Conservation (phyloP, 2,113 vertebrate genomes). For the Platycercus adscitus region DNA sequence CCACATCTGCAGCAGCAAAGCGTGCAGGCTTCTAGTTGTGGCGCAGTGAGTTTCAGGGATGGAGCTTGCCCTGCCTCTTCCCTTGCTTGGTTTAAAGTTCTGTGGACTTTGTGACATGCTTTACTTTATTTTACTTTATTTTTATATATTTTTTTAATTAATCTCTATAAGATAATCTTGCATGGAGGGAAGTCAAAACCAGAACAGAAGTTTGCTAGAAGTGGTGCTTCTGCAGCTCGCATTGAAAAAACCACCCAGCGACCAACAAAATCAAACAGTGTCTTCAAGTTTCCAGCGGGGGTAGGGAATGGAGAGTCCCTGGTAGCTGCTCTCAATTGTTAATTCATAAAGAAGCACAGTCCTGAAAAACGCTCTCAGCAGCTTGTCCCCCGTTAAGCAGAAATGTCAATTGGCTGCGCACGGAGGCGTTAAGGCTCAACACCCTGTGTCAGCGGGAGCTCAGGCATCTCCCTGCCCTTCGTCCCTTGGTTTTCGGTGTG, state of each 20-base stretch:
- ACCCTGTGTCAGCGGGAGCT: not conserved
- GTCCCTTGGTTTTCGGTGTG: not conserved
- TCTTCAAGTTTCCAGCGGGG: conserved; percentile 30
- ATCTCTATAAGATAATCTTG: not conserved
- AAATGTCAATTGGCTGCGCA: not conserved
- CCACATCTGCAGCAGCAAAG: not conserved
- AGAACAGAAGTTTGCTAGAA: conserved; percentile 38
- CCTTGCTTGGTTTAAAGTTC: not conserved
- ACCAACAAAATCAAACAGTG: conserved; percentile 46
- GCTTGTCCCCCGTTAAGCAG: conserved; percentile 5
- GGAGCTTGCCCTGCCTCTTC: not conserved
- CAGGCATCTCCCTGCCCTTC: not conserved
- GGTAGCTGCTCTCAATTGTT: conserved; percentile 15
- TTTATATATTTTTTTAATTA: not conserved
- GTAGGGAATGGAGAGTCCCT: conserved; percentile 4
- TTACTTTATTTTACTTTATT: not conserved
- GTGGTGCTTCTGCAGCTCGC: not conserved
- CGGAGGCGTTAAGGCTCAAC: not conserved
- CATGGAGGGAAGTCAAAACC: not conserved
- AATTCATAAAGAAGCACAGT: conserved; percentile 46
- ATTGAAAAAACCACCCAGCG: not conserved
- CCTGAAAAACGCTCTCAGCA: not conserved
- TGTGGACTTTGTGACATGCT: not conserved
- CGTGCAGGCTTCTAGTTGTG: not conserved
- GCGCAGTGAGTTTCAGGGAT: not conserved